Conservation (phyloP, 2,888 invertebrate species). For the Leistus spinibarbis region DNA sequence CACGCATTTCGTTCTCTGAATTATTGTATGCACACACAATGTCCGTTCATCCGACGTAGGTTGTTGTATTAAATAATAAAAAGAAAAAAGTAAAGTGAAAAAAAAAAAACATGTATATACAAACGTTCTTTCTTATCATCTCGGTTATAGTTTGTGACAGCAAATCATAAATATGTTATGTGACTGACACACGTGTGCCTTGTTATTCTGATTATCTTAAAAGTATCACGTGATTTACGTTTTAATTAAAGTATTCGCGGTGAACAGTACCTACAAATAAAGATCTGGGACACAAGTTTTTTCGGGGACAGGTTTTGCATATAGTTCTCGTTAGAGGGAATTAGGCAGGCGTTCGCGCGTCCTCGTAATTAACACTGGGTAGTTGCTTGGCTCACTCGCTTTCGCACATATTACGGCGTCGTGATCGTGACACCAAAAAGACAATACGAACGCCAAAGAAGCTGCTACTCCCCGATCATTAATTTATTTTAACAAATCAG, state of each 20-base stretch:
- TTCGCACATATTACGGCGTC: neutral
- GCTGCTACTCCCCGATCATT: constrained; percentile 57
- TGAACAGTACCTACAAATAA: neutral
- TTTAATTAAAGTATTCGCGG: constrained; percentile 4
- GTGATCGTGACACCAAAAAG: constrained; percentile 51
- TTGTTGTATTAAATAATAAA: neutral
- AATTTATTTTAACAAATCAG: constrained; percentile 59
- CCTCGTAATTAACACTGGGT: constrained; percentile 57
- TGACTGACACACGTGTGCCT: neutral
- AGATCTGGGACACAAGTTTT: constrained; percentile 1
- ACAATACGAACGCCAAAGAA: constrained; percentile 55
- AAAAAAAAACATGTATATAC: neutral
- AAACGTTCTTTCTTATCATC: neutral
- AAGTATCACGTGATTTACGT: constrained; percentile 16
- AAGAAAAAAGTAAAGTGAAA: neutral
- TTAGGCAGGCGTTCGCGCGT: constrained; percentile 49
- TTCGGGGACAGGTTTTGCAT: constrained; percentile 52
- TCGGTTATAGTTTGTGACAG: neutral
- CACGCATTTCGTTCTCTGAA: constrained; percentile 41
- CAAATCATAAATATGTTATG: neutral
- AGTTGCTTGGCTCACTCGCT: constrained; percentile 40
- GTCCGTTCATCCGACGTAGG: neutral
- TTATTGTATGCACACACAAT: constrained; percentile 16
- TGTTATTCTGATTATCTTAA: neutral
- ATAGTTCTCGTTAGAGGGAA: constrained; percentile 57